Conservation (phyloP, 2,797 vertebrate genomes). For the Natrix natrix region DNA sequence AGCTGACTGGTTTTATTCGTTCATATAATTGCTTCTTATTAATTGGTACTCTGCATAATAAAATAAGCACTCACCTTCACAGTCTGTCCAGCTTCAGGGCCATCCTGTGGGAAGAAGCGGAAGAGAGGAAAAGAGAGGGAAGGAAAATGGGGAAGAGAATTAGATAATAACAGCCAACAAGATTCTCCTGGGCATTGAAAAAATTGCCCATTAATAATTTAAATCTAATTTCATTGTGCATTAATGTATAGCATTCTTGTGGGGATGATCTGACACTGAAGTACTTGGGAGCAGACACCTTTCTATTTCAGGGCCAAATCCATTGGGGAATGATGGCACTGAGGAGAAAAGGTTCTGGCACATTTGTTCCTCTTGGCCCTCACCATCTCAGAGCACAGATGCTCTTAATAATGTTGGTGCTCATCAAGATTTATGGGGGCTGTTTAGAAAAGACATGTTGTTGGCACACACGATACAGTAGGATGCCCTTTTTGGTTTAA, state of each 20-base stretch:
- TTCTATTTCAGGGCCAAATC: conserved; percentile 38
- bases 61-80: conserved; percentile 90
- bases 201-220: conserved; percentile 75
- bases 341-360: conserved; percentile 40
- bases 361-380: conserved; percentile 38
- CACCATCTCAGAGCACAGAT: conserved; percentile 50
- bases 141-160: conserved; percentile 57
- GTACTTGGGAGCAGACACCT: conserved; percentile 29
- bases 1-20: conserved; percentile 63
- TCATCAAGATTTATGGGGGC: conserved; percentile 32
- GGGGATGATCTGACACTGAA: conserved; percentile 23
- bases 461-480: neutral
- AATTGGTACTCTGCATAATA: conserved; percentile 72
- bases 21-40: conserved; percentile 63
- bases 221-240: conserved; percentile 60
- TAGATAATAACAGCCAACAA: conserved; percentile 49
- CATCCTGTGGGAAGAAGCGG: conserved; percentile 77
- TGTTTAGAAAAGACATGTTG: conserved; percentile 13
- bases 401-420: conserved; percentile 52
- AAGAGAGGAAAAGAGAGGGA: conserved; percentile 48
- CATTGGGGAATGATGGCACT: conserved; percentile 45
- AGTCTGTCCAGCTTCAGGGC: conserved; percentile 89
- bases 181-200: conserved; percentile 66
- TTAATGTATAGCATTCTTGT: conserved; percentile 58
- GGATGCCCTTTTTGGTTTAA: neutral